These are phyloP conservation scores for Tinea trinotella DNA, from an alignment of 2,888 invertebrate species.

Conservation along the genomic window DNA sequence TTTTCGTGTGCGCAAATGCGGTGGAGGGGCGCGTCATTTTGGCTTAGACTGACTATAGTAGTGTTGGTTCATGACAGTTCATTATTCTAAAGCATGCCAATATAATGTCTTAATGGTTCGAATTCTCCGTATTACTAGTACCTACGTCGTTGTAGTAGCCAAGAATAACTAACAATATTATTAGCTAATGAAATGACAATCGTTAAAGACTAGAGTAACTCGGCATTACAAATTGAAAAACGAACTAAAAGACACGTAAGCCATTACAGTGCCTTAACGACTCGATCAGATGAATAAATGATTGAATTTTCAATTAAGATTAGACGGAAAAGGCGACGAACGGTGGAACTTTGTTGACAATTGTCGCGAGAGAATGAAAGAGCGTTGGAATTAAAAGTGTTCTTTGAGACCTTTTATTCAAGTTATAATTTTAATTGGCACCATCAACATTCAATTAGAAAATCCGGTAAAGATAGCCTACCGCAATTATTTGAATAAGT, in stretches of 20 bases:
- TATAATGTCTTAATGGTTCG: background rate
- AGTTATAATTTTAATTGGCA: conserved; percentile 18
- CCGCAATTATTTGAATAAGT: background rate
- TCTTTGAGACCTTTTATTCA: conserved; percentile 10
- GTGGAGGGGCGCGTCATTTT: too few relatives aligned
- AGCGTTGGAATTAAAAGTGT: conserved; percentile 8
- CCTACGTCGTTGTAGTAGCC: background rate
- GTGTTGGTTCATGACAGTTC: background rate
- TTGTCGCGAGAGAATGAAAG: conserved; percentile 29
- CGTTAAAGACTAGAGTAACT: conserved; percentile 36
- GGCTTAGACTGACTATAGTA: too few relatives aligned
- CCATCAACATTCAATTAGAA: conserved; percentile 9
- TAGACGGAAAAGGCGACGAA: conserved; percentile 39
- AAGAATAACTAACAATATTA: conserved; percentile 9
- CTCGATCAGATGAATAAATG: conserved; percentile 57
- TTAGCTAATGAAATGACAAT: conserved; percentile 16
- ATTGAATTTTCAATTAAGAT: conserved; percentile 69
- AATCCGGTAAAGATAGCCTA: conserved; percentile 13
- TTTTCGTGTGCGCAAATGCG: too few relatives aligned
- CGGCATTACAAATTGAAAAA: conserved; percentile 45
- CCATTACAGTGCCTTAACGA: conserved; percentile 55
- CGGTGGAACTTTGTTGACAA: conserved; percentile 44
- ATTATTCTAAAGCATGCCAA: background rate
- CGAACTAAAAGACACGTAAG: conserved; percentile 45
- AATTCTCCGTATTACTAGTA: background rate